These are phyloP conservation scores for Pantherophis vulpinus DNA, from an alignment of 2,797 vertebrate species.

Conservation along the genomic window DNA sequence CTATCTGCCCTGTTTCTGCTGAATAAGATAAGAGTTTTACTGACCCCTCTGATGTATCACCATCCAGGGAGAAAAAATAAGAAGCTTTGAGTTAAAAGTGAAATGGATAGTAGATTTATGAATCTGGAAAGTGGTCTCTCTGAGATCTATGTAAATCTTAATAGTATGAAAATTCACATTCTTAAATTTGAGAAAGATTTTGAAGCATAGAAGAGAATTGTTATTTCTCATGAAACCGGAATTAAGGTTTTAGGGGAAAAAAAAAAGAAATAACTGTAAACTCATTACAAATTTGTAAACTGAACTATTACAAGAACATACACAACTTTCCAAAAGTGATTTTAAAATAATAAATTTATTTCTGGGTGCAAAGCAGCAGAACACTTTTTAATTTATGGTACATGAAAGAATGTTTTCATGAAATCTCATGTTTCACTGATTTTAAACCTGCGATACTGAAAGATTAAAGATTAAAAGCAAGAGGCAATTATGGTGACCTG, in stretches of 20 bases:
- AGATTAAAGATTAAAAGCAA: neutral
- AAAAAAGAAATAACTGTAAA: neutral
- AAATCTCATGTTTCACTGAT: neutral
- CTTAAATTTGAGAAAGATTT: neutral
- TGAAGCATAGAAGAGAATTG: neutral
- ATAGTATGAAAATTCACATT: neutral
- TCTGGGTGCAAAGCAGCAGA: neutral
- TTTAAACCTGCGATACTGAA: neutral
- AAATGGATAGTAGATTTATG: neutral
- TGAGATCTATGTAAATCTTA: neutral
- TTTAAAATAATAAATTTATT: neutral
- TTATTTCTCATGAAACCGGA: neutral
- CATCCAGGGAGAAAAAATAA: neutral
- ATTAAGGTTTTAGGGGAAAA: too few species aligned
- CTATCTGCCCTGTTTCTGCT: neutral
- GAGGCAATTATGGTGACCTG: neutral
- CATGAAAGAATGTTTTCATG: neutral
- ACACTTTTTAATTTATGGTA: neutral
- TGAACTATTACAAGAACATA: neutral
- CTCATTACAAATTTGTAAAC: neutral
- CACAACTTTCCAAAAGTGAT: neutral
- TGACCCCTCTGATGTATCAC: neutral
- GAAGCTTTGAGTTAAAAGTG: neutral
- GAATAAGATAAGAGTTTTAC: neutral
- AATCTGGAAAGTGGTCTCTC: neutral